These are phyloP conservation scores for Hippolais icterina DNA, from an alignment of 2,113 vertebrate species.

Conservation along the genomic window DNA sequence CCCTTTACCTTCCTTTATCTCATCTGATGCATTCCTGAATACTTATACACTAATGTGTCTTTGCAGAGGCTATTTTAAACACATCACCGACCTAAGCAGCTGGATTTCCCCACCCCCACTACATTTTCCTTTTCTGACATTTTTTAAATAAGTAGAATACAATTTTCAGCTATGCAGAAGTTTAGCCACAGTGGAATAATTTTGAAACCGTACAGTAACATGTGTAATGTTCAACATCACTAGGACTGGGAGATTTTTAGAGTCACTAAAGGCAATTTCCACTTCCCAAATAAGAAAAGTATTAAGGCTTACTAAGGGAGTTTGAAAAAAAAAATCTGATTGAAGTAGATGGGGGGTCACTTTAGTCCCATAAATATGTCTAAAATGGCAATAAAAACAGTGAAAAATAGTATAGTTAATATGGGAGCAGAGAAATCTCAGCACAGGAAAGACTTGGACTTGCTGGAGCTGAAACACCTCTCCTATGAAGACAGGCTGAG, in stretches of 20 bases:
- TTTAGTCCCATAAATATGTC: not conserved
- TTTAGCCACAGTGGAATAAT: not conserved
- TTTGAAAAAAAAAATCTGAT: not conserved
- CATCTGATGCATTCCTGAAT: not conserved
- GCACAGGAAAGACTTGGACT: not conserved
- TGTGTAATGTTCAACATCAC: not conserved
- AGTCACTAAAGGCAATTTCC: not conserved
- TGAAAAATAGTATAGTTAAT: not conserved
- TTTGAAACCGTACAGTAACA: not conserved
- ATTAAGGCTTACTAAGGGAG: not conserved
- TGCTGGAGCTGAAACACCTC: not conserved
- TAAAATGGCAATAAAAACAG: not conserved
- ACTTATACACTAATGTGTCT: not conserved
- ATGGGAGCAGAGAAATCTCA: not conserved
- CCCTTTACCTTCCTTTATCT: not conserved
- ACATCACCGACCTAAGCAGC: not conserved
- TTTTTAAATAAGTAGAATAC: not conserved
- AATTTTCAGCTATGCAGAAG: not conserved
- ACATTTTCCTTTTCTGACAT: not conserved
- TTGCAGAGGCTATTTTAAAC: not conserved
- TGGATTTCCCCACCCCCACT: not conserved
- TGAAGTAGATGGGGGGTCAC: not conserved
- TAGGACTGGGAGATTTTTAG: not conserved
- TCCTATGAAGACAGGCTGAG: not conserved
- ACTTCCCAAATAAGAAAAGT: not conserved